Conservation (phyloP, 2,797 vertebrate genomes). For the Pangasius djambal region DNA sequence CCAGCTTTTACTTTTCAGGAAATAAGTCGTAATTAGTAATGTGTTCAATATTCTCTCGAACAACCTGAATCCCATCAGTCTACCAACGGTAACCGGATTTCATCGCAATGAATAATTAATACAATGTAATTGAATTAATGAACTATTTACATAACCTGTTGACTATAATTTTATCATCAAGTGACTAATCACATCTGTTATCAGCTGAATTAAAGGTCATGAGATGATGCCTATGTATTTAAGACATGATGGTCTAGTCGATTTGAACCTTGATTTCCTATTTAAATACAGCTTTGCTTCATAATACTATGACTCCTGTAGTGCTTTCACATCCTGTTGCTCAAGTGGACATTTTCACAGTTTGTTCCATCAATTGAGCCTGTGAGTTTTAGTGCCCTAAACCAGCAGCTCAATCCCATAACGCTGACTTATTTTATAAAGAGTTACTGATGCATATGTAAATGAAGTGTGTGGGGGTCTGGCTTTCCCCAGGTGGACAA, state of each 20-base stretch:
- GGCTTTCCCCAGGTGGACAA: conserved; percentile 5
- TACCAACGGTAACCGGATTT: neutral
- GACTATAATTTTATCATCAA: neutral
- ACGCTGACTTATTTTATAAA: neutral
- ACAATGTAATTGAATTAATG: neutral
- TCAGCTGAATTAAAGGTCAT: neutral
- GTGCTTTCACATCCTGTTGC: neutral
- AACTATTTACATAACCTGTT: neutral
- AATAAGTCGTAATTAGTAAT: neutral
- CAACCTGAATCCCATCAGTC: neutral
- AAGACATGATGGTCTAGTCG: neutral
- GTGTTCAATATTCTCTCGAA: neutral
- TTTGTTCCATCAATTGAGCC: neutral
- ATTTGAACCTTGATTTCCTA: neutral
- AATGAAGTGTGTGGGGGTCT: neutral
- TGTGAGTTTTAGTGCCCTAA: neutral
- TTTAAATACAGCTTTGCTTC: neutral
- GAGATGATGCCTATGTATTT: neutral
- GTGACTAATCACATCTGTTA: neutral
- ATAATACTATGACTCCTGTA: neutral
- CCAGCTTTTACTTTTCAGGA: neutral
- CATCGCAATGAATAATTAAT: neutral
- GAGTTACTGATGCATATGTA: neutral
- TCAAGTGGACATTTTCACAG: neutral
- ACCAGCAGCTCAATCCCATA: neutral